Base-by-base conservation (phyloP, 2,888 invertebrate species). In the Orthonevra nobilis region DNA sequence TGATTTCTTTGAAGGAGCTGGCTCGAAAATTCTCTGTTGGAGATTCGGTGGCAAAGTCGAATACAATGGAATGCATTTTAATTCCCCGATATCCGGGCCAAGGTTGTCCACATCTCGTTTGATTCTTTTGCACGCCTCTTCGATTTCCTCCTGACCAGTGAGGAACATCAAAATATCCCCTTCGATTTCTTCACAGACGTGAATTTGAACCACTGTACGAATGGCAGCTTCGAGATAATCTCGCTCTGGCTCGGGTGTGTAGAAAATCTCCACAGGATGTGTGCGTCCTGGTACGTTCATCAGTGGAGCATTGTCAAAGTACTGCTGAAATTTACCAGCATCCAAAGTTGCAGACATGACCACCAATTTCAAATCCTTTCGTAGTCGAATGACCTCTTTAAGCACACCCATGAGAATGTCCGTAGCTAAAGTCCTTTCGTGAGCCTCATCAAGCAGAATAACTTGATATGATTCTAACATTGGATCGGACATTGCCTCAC, bases 281-380 rank as follows among this genome's bases (percentile, higher is more conserved):
- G 97, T 97, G 84, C 97, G 91, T 14, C 97, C 99, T 0, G 99
- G 99, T 0, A 99, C 98, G 84, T 96, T 98, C 97, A 99, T 97
- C 30, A 99, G 89, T 0, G 99, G 99, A 0, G 99, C 99, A 87
- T 97, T 96, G 84, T 98, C 99, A 87, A 99, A 99, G 88, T 99
- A 99, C 87, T 96, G 95, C 90, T 99, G 98, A 89, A 99, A 99
- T 89, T 99, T 99, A 3, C 99, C 99, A 44, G 99, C 99, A 89
- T 99, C 99, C 23, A 99, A 90, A 0, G 99, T 99, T 0, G 99
- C 99, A 77, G 98, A 98, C 99, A 99, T 99, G 85, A 99, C 96
- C 77, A 99, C 97, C 64, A 99, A 91, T 89, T 99, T 99, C 64
- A 99, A 90, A 88, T 99, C 99, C 0, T 92, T 89, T 17, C 99